Conservation (phyloP, 2,888 invertebrate species). For the Drosophila demipolita region DNA sequence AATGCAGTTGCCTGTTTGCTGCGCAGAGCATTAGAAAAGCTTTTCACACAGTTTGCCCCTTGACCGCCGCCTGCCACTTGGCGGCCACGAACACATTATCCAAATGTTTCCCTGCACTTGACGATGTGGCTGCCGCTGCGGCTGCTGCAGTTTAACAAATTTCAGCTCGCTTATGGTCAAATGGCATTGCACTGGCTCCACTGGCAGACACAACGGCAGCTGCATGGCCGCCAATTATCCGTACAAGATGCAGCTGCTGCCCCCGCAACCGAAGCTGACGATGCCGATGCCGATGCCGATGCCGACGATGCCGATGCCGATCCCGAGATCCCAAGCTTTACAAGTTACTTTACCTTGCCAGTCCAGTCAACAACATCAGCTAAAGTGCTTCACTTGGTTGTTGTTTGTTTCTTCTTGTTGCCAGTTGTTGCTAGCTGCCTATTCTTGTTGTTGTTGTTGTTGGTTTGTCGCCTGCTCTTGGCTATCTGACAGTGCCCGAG, state of each 20-base stretch:
- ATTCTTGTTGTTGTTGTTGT: conserved; percentile 46
- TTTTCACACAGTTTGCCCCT: conserved; percentile 57
- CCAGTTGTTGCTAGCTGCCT: conserved; percentile 54
- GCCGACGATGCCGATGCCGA: conserved; percentile 28
- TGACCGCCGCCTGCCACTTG: conserved; percentile 56
- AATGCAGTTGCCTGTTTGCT: too few relatives aligned
- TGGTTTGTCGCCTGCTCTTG: conserved; percentile 63
- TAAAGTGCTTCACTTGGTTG: conserved; percentile 73
- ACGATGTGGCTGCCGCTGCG: conserved; percentile 48
- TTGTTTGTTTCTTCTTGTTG: conserved; percentile 54
- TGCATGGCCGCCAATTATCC: conserved; percentile 79
- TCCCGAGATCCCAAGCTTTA: conserved; percentile 65
- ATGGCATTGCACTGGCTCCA: conserved; percentile 75
- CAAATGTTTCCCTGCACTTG: conserved; percentile 73
- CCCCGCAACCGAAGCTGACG: conserved; percentile 48
- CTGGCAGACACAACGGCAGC: conserved; percentile 76
- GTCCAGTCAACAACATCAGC: conserved; percentile 63
- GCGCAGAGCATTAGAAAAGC: conserved; percentile 45
- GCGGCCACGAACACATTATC: conserved; percentile 52
- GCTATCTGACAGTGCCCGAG: conserved; percentile 48
- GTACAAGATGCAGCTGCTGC: conserved; percentile 66
- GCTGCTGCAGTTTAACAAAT: conserved; percentile 74
- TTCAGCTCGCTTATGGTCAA: conserved; percentile 83
- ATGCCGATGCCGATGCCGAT: conserved; percentile 33
- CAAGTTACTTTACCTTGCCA: conserved; percentile 77